Percentiles rank a stretch among this genome's conserved stretches.
Conservation (phyloP, 2,113 vertebrate species). For the Dicrurus megarhynchus region DNA sequence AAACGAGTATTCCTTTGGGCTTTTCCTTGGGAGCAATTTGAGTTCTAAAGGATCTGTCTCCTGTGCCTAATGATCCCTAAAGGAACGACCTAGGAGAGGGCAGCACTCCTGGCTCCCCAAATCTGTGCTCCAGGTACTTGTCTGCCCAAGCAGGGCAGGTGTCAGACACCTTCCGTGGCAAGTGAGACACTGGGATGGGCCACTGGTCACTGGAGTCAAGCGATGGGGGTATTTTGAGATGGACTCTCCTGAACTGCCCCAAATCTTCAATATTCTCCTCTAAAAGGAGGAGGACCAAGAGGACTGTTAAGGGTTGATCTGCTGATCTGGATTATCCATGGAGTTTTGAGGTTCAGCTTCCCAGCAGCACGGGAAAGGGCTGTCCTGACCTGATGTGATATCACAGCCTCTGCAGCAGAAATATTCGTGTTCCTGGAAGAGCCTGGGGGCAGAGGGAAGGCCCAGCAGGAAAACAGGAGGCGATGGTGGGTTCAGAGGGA, state of each 20-base stretch:
- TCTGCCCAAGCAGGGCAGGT: background rate
- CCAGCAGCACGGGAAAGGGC: fast-evolving
- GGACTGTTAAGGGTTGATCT: background rate
- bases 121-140: background rate
- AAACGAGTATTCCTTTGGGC: background rate
- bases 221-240: background rate
- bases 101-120: background rate
- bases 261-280: background rate
- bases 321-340: background rate
- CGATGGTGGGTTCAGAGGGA: fast-evolving
- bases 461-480: background rate
- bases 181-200: background rate
- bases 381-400: background rate
- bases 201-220: background rate
- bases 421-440: background rate
- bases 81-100: background rate
- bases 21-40: background rate
- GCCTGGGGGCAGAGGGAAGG: background rate
- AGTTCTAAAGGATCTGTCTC: background rate
- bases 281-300: background rate
- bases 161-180: background rate
- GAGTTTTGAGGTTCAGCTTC: background rate
- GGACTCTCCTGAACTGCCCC: background rate
- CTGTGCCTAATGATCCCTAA: too few species aligned
- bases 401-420: background rate